phyloP scores from a whole-genome alignment of 2,888 invertebrate genomes.

The Lamellibrachia satsuma region DNA sequence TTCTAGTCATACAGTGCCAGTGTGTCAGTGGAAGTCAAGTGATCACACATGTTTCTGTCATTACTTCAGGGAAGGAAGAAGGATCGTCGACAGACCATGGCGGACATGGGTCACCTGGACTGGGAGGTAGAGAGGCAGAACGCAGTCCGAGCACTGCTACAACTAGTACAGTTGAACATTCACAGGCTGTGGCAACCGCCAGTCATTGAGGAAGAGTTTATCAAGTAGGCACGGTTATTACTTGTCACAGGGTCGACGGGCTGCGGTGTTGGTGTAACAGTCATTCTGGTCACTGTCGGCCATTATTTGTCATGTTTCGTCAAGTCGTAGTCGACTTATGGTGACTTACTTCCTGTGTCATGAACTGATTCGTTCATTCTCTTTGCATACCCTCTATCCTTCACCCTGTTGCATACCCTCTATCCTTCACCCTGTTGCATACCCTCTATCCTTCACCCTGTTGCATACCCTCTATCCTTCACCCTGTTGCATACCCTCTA shows the following conservation, averaged over 20 bases:
- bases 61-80: conserved; percentile 36
- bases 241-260: background rate
- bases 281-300: background rate
- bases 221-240: conserved; percentile 72
- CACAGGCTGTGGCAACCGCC: conserved; percentile 84
- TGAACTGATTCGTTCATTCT: too few relatives aligned
- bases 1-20: background rate
- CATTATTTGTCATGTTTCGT: background rate
- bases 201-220: conserved; percentile 82
- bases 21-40: background rate
- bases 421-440: too few relatives aligned
- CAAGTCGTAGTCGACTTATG: background rate
- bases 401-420: too few relatives aligned
- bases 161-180: conserved; percentile 77
- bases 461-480: too few relatives aligned
- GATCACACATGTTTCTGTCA: background rate
- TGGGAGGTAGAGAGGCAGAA: conserved; percentile 77
- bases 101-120: conserved; percentile 62
- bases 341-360: background rate
- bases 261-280: background rate
- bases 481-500: too few relatives aligned
- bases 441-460: too few relatives aligned
- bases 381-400: too few relatives aligned
- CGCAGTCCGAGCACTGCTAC: conserved; percentile 74
- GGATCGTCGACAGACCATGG: background rate